Conservation (phyloP, 2,113 vertebrate genomes). For the Tringa solitaria region DNA sequence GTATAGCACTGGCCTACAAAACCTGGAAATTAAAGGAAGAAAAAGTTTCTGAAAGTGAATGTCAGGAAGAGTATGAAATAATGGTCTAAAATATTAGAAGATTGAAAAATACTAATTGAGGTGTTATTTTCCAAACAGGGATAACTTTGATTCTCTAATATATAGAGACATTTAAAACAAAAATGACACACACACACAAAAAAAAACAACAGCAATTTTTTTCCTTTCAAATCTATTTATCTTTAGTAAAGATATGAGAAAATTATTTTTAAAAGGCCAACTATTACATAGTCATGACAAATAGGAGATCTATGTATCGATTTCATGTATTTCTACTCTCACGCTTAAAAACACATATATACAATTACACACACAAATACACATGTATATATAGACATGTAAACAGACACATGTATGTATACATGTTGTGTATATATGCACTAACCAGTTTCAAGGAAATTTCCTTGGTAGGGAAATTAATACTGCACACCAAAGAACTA, state of each 20-base stretch:
- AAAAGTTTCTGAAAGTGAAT: background rate
- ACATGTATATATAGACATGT: too few species aligned
- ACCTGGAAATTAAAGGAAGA: background rate
- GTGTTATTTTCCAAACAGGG: background rate
- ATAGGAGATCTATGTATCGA: rapidly evolving
- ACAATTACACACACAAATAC: too few species aligned
- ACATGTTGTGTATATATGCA: background rate
- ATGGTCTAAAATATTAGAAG: background rate
- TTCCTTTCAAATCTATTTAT: background rate
- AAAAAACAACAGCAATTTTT: background rate
- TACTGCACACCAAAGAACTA: background rate
- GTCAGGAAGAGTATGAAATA: background rate
- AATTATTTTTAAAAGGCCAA: background rate
- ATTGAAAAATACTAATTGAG: background rate
- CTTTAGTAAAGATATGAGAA: background rate
- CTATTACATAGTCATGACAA: background rate
- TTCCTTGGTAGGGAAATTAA: background rate
- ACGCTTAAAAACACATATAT: rapidly evolving
- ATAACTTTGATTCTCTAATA: background rate
- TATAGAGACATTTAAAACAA: background rate
- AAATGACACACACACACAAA: background rate
- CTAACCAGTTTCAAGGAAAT: background rate
- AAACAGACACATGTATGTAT: background rate
- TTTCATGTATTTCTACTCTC: background rate
- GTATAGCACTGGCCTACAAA: background rate